These are phyloP conservation scores for Pterobdella sp. DNA, from an alignment of 2,888 invertebrate species.

Conservation along the genomic window DNA sequence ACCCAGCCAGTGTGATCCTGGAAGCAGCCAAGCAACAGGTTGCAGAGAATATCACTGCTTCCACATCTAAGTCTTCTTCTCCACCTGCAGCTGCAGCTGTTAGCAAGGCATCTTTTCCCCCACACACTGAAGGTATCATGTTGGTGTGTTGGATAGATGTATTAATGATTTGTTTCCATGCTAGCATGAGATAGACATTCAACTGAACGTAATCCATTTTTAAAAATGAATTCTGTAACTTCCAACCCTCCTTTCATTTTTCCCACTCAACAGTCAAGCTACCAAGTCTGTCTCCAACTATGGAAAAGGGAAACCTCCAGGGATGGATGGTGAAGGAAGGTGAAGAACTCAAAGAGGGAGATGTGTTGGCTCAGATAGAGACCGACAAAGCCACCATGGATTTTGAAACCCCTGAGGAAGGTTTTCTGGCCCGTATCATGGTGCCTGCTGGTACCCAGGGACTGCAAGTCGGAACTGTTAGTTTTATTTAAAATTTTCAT, in stretches of 20 bases:
- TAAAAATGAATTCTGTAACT: too few relatives aligned
- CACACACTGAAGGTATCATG: constrained; percentile 32
- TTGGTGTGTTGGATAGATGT: too few relatives aligned
- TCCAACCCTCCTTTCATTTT: too few relatives aligned
- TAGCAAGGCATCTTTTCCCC: constrained; percentile 30
- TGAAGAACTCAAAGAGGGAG: constrained; percentile 88
- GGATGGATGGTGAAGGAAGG: constrained; percentile 69
- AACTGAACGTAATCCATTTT: too few relatives aligned
- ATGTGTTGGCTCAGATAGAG: constrained; percentile 95
- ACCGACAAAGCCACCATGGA: constrained; percentile 99
- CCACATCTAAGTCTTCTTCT: background rate
- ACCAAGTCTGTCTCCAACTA: constrained; percentile 88
- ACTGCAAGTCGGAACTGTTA: constrained; percentile 78
- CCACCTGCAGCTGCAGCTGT: constrained; percentile 26
- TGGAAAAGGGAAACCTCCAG: constrained; percentile 85
- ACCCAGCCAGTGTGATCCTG: constrained; percentile 6
- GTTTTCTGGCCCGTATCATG: constrained; percentile 86
- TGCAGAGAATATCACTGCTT: background rate
- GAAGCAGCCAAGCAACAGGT: constrained; percentile 1
- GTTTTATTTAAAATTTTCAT: constrained; percentile 9
- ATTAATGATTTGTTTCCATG: too few relatives aligned
- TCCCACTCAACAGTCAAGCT: constrained; percentile 50
- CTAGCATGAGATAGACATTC: too few relatives aligned
- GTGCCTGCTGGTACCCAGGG: constrained; percentile 82
- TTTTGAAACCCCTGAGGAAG: constrained; percentile 97